Percentiles rank a stretch among this genome's conserved stretches.
These are phyloP conservation scores for Hyles vespertilio DNA, from an alignment of 1,140 invertebrate species.

Conservation along the genomic window DNA sequence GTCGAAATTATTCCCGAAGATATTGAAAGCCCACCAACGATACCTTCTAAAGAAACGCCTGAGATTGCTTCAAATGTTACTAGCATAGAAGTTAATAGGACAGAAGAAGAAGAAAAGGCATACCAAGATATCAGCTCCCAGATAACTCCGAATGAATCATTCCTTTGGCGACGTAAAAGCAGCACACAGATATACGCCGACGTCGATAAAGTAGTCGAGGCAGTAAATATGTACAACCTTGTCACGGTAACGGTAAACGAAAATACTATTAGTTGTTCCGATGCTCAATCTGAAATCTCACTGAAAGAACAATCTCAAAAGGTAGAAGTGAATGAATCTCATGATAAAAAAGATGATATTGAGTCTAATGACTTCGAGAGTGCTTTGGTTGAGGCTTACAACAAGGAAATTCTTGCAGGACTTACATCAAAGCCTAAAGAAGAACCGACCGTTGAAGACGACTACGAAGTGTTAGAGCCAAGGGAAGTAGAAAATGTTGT, in stretches of 20 bases:
- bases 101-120: slow-evolving; percentile 35
- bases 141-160: slow-evolving; percentile 71
- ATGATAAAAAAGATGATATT: slow-evolving; percentile 15
- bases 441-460: slow-evolving; percentile 50
- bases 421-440: slow-evolving; percentile 53
- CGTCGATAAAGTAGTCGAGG: slow-evolving; percentile 41
- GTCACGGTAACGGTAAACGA: slow-evolving; percentile 47
- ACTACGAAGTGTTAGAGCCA: slow-evolving; percentile 70
- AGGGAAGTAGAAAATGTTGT: slow-evolving; percentile 44
- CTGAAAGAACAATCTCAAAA: slow-evolving; percentile 39
- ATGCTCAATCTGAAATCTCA: slow-evolving; percentile 36
- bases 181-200: slow-evolving; percentile 58
- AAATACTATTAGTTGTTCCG: slow-evolving; percentile 25
- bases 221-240: slow-evolving; percentile 54
- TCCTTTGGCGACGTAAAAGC: slow-evolving; percentile 69
- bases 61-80: slow-evolving; percentile 7
- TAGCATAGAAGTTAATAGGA: slow-evolving; percentile 4
- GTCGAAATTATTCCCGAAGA: slow-evolving; percentile 71
- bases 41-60: slow-evolving; percentile 10
- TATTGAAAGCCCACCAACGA: slow-evolving; percentile 27
- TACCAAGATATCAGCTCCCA: slow-evolving; percentile 51
- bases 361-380: slow-evolving; percentile 60
- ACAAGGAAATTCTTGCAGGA: slow-evolving; percentile 58
- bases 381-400: slow-evolving; percentile 69
- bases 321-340: slow-evolving; percentile 25